Evolutionary conservation across 2,113 vertebrate species (phyloP), one percentile per base, ranked within the genome.

Genomic region (Brachionichthys hirsutus): DNA sequence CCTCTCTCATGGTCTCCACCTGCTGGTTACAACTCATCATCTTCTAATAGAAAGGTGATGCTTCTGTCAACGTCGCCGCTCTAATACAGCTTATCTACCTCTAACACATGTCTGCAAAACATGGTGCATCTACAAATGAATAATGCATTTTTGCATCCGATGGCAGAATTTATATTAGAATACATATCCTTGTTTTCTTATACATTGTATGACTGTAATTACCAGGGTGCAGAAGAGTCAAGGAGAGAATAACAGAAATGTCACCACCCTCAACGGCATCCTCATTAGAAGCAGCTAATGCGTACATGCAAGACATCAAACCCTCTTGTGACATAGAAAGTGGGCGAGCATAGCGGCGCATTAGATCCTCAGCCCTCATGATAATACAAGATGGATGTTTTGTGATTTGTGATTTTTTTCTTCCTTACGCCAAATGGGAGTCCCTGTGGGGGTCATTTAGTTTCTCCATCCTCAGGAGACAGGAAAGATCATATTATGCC

Each of bases 91-190:
- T 15, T 72, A 75, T 75, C 80, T 16, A n/a, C 35, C 62, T 41
- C 19, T 62, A 49, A 74, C 72, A 83, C 62, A 51, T 74, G 70
- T 80, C 78, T 73, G 74, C 66, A 87, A 81, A n/a, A 87, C 59
- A 80, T 65, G 72, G 61, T 49, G 56, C 36, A 45, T 51, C 45
- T n/a, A 78, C 84, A 75, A 83, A 86, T 81, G 62, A 80, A 82
- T 81, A 69, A 77, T 79, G 72, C 51, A 5, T 64, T 50, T 74
- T 66, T 78, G 73, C 69, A 52, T 76, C 62, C 53, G 62, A 80
- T 58, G 69, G 48, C 2, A 1, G 55, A 60, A 82, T 73, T 82
- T 70, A 48, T 38, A 38, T 38, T 10, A 38, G 10, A 38, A 38
- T 38, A 11, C 36, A 71, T 70, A 78, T 73, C 52, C 73, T 75